These are phyloP conservation scores for Hemibagrus guttatus DNA, from an alignment of 2,797 vertebrate genomes.

Conservation along the genomic window DNA sequence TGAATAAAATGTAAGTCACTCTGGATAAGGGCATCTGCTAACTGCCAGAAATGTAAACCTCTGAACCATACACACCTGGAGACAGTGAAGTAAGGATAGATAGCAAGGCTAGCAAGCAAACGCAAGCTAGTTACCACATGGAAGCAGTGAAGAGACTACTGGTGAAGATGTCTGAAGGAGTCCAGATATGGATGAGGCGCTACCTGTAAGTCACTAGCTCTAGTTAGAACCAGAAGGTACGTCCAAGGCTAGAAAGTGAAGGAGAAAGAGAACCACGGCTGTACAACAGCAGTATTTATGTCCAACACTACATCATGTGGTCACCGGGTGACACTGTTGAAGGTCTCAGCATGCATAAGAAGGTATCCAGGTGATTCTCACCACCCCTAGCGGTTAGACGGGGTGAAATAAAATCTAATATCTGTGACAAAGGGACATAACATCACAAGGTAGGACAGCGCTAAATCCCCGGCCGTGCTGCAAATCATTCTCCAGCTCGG, in stretches of 20 bases:
- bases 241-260: neutral
- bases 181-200: neutral
- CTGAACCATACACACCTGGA: neutral
- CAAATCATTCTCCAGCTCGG: slow-evolving; percentile 66
- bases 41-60: too few relatives aligned
- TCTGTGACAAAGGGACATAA: neutral
- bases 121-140: neutral
- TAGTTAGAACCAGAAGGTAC: neutral
- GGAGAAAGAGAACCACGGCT: neutral
- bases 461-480: slow-evolving; percentile 63
- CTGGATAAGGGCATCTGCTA: too few relatives aligned
- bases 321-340: neutral
- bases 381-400: neutral
- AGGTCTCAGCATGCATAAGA: neutral
- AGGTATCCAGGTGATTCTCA: neutral
- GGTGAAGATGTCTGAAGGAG: neutral
- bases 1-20: too few relatives aligned
- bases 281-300: neutral
- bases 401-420: neutral
- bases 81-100: neutral
- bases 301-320: neutral
- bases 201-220: neutral
- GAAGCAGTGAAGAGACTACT: neutral
- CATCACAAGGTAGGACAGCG: neutral
- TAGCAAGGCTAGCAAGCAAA: neutral